These are phyloP conservation scores for Dicerorhinus sumatrensis DNA, from an alignment of 2,113 vertebrate species.

Conservation along the genomic window DNA sequence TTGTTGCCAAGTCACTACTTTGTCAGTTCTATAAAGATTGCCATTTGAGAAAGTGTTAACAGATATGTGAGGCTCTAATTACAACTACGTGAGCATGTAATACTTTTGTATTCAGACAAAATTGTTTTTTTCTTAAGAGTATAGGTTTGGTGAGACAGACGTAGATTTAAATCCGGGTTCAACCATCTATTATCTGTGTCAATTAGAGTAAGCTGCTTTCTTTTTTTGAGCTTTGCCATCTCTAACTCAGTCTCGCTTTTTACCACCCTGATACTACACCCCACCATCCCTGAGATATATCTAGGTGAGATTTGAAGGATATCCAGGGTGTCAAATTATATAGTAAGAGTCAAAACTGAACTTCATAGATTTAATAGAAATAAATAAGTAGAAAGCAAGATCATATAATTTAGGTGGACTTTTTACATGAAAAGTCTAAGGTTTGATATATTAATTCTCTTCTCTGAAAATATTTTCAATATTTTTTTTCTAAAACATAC, in stretches of 20 bases:
- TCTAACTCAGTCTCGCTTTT: background rate
- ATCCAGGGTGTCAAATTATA: background rate
- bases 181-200: background rate
- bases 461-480: slow-evolving; percentile 22
- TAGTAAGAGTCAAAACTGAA: background rate
- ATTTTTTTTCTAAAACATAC: background rate
- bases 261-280: background rate
- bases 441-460: background rate
- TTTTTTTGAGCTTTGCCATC: background rate
- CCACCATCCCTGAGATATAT: background rate
- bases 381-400: background rate
- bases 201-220: background rate
- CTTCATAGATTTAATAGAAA: background rate
- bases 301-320: background rate
- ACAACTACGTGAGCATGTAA: background rate
- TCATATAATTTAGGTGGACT: background rate
- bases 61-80: background rate
- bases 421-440: background rate
- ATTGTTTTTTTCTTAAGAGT: background rate
- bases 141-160: background rate
- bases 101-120: background rate
- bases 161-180: background rate
- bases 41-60: background rate
- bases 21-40: background rate
- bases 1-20: background rate